Conservation (phyloP, 1,140 invertebrate species). For the Drosophila rufa region DNA sequence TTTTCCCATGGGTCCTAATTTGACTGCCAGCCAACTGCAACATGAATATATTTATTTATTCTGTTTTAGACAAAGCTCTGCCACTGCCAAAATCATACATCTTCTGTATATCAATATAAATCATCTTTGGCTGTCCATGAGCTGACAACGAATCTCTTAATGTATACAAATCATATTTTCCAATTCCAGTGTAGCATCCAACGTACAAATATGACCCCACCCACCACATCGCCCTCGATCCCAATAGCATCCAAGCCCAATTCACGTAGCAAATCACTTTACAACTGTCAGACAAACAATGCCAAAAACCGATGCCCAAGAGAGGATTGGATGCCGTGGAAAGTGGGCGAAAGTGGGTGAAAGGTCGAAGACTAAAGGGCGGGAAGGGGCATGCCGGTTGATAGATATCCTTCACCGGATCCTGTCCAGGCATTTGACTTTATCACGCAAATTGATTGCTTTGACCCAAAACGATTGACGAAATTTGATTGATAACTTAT, state of each 20-base stretch:
- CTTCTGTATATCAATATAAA: conserved; percentile 58
- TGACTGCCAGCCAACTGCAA: conserved; percentile 6
- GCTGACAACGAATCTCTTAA: conserved; percentile 57
- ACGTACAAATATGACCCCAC: conserved; percentile 1
- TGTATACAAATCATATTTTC: conserved; percentile 79
- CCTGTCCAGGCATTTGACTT: conserved; percentile 66
- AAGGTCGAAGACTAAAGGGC: conserved; percentile 1
- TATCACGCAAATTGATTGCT: conserved; percentile 81
- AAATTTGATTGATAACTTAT: conserved; percentile 83
- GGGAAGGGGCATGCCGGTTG: background rate
- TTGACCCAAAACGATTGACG: conserved; percentile 72
- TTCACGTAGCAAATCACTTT: conserved; percentile 80
- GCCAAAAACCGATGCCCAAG: conserved; percentile 43
- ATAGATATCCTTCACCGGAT: conserved; percentile 42
- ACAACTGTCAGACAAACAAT: conserved; percentile 78
- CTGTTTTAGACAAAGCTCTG: conserved; percentile 15
- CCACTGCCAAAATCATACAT: conserved; percentile 35
- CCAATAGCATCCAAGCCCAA: conserved; percentile 30
- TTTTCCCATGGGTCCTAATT: conserved; percentile 22
- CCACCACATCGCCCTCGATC: conserved; percentile 16
- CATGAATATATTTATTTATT: conserved; percentile 39
- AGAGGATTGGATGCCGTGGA: conserved; percentile 8
- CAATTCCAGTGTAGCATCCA: conserved; percentile 32
- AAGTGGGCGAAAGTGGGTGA: conserved; percentile 1
- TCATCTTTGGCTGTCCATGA: conserved; percentile 47